Evolutionary conservation across 2,113 vertebrate genomes (phyloP), one percentile per base, ranked within the genome.

Genomic region (Daubentonia madagascariensis): DNA sequence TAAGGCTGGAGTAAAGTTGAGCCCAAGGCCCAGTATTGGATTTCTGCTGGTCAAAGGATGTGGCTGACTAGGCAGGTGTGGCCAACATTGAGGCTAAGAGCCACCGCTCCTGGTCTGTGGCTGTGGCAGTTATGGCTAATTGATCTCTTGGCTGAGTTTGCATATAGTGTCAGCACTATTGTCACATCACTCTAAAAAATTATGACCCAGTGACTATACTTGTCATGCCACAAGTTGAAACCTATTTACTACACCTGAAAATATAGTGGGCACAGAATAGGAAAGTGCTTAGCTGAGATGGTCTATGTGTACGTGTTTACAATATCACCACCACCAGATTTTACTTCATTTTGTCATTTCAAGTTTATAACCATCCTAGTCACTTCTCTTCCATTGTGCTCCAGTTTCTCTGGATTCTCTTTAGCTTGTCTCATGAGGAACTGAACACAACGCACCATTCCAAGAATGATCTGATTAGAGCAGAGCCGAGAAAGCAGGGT

Each of bases 91-190:
- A 67, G 45, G 50, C 59, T 76, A 85, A 88, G 37, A 43, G 18
- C 59, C 12, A 23, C n/a, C 3, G 4, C 17, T 45, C 37, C 65
- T 75, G 40, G 25, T 35, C 28, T 7, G 0, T 23, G 89, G 32
- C 57, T 12, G 22, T 17, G 59, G 13, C 48, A 35, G 35, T 23
- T 35, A 50, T 43, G 50, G 50, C 40, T 83, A 57, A 93, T 22
- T 89, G 92, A 86, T 78, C 85, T 93, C 86, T 93, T 93, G 89
- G 81, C 78, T 22, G 59, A 43, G 25, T 81, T 86, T 72, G 59
- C 30, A 20, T 32, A 43, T 13, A 32, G 25, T 70, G 61, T 88
- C 73, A 79, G 75, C 13, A 48, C 13, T 28, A 10, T 83, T 7
- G 28, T 73, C 48, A 45, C 12, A 48, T 63, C 23, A 5, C n/a